These are phyloP conservation scores for Nematostella vectensis DNA, from an alignment of 92 coral and sea anemone genomes.

Conservation along the genomic window DNA sequence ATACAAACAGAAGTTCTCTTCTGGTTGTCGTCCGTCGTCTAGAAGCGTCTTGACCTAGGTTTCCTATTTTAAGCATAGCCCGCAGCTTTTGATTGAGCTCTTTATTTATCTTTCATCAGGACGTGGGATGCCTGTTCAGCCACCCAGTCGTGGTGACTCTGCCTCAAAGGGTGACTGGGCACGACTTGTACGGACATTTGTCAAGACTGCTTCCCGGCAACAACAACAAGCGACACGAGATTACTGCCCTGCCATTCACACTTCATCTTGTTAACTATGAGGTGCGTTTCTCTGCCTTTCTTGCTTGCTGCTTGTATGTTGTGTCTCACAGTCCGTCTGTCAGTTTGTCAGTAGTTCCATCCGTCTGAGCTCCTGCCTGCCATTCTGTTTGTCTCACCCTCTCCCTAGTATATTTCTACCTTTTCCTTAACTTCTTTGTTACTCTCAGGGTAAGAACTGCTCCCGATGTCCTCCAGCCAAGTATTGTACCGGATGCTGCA, in stretches of 20 bases:
- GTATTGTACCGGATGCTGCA: conserved; percentile 56
- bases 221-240: conserved; percentile 8
- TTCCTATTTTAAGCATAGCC: too few species aligned
- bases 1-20: too few species aligned
- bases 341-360: too few species aligned
- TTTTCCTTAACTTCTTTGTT: not conserved
- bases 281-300: conserved; percentile 14
- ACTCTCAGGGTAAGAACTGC: conserved; percentile 47
- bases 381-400: too few species aligned
- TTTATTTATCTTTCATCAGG: too few species aligned
- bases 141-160: conserved; percentile 37
- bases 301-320: too few species aligned
- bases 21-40: too few species aligned
- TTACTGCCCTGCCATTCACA: conserved; percentile 28
- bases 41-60: too few species aligned
- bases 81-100: too few species aligned
- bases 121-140: conserved; percentile 40
- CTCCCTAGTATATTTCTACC: conserved; percentile 1
- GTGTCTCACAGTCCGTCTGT: too few species aligned
- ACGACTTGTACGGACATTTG: conserved; percentile 36
- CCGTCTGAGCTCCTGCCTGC: too few species aligned
- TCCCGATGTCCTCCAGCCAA: conserved; percentile 45
- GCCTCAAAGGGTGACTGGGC: conserved; percentile 30
- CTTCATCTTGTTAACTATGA: conserved; percentile 45
- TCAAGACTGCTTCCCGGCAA: conserved; percentile 17